Conservation (phyloP, 2,797 vertebrate genomes). For the Spondyliosoma cantharus region DNA sequence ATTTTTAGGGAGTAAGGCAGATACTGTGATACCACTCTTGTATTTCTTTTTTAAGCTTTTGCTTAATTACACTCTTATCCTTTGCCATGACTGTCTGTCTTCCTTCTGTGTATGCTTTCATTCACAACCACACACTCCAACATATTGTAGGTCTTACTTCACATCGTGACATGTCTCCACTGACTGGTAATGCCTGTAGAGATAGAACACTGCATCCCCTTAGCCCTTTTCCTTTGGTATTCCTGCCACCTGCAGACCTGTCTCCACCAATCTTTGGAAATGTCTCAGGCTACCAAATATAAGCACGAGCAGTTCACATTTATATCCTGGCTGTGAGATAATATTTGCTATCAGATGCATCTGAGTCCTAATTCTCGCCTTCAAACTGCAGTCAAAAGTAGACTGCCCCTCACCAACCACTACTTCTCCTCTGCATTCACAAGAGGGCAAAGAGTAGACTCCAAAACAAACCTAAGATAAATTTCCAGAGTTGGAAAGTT, state of each 20-base stretch:
- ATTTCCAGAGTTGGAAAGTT: no score
- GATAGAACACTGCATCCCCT: constrained; percentile 42
- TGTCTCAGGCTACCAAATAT: constrained; percentile 59
- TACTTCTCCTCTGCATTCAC: constrained; percentile 1
- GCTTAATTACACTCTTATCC: constrained; percentile 17
- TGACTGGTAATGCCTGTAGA: constrained; percentile 48
- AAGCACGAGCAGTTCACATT: constrained; percentile 61
- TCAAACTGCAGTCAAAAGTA: constrained; percentile 39
- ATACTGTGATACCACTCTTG: constrained; percentile 19
- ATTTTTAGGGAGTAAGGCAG: constrained; percentile 30
- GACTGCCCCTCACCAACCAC: constrained; percentile 17
- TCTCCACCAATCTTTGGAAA: constrained; percentile 66
- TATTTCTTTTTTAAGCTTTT: neutral
- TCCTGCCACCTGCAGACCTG: constrained; percentile 66
- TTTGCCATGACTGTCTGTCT: constrained; percentile 1
- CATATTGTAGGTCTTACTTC: constrained; percentile 16
- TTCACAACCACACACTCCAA: constrained; percentile 19
- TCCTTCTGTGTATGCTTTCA: constrained; percentile 21
- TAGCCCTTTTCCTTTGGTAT: constrained; percentile 50
- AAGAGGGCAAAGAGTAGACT: neutral
- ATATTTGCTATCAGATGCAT: constrained; percentile 44
- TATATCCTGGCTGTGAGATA: constrained; percentile 57
- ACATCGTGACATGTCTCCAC: constrained; percentile 33
- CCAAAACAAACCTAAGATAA: neutral
- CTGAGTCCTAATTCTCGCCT: constrained; percentile 42